Percentiles rank a stretch among this genome's conserved stretches.
These are phyloP conservation scores for Tachypleus tridentatus DNA, from an alignment of 1,140 invertebrate genomes.

Conservation along the genomic window DNA sequence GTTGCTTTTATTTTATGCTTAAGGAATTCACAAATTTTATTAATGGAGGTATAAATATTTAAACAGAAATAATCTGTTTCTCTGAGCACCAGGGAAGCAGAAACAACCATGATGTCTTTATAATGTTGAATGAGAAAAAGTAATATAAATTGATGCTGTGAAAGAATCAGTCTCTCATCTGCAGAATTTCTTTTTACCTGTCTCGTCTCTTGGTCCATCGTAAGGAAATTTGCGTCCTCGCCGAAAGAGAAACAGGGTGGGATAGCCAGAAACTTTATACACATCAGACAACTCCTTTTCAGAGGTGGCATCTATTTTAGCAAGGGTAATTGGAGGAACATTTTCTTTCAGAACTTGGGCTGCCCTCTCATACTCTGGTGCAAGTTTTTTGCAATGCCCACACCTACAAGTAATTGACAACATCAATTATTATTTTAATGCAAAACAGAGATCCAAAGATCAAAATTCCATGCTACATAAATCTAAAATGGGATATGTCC, in stretches of 20 bases:
- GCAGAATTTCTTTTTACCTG: constrained; percentile 31
- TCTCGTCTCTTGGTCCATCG: constrained; percentile 38
- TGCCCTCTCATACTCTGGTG: constrained; percentile 41
- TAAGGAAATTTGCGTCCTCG: constrained; percentile 40
- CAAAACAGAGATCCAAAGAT: too few species aligned
- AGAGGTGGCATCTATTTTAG: constrained; percentile 39
- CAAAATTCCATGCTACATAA: too few species aligned
- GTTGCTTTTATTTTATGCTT: too few species aligned
- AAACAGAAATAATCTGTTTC: too few species aligned
- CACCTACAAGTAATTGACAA: constrained; percentile 18
- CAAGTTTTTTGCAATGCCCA: constrained; percentile 34
- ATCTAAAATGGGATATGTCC: too few species aligned
- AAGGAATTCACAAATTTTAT: too few species aligned
- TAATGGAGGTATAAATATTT: too few species aligned
- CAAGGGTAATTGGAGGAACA: constrained; percentile 32
- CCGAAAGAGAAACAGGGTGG: constrained; percentile 38
- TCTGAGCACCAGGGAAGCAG: too few species aligned
- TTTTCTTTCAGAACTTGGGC: constrained; percentile 32
- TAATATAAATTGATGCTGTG: background rate
- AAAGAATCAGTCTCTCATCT: constrained; percentile 32
- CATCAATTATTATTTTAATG: too few species aligned
- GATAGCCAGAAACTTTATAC: constrained; percentile 38
- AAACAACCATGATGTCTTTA: too few species aligned
- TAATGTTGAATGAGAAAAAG: too few species aligned
- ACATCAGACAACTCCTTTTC: constrained; percentile 34